Base-by-base conservation (phyloP, 2,113 vertebrate genomes). In the Bungarus multicinctus region DNA sequence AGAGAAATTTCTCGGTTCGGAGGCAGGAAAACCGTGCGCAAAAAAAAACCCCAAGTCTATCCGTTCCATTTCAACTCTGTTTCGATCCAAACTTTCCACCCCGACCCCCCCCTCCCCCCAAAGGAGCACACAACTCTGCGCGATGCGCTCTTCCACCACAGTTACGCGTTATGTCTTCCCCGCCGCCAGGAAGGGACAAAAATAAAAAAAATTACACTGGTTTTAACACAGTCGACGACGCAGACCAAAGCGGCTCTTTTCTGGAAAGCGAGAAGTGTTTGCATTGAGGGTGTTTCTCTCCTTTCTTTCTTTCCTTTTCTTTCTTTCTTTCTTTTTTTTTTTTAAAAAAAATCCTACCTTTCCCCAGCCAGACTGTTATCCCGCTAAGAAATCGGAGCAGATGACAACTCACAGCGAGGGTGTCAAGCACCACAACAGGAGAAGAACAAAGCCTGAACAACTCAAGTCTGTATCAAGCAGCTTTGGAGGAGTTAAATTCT, bases 221-320 rank as follows among this genome's bases (percentile, higher is more conserved):
- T 93, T 93, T 90, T 86, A 58, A 47, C 47, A 90, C 88, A 52
- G 92, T 90, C 88, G 64, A 90, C 88, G 64, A 90, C 88, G 64
- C 54, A 86, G 92, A 60, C 1, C 39, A 47, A 89, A 89, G 53
- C 43, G 11, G 10, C n/a, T 43, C 50, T 1, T 45, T 30, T 45
- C 34, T 43, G 16, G 1, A 43, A 45, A 27, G 22, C 1, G 27
- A 34, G 22, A 8, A 18, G n/a, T 30, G 1, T 74, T 69, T 53
- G 14, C 69, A 39, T 30, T 53, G 22, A 39, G 20, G 20, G 30
- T 34, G 18, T 88, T 60, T 30, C 18, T 4, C 16, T 52, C 10
- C 50, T 5, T 53, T n/a, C n/a, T 53, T 53, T 53, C 12, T 53
- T 53, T 53, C 12, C 2, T 53, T 53, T 53, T 14, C 2, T 52